phyloP scores from a whole-genome alignment of 2,888 invertebrate genomes.

The Eilema sororculum region DNA sequence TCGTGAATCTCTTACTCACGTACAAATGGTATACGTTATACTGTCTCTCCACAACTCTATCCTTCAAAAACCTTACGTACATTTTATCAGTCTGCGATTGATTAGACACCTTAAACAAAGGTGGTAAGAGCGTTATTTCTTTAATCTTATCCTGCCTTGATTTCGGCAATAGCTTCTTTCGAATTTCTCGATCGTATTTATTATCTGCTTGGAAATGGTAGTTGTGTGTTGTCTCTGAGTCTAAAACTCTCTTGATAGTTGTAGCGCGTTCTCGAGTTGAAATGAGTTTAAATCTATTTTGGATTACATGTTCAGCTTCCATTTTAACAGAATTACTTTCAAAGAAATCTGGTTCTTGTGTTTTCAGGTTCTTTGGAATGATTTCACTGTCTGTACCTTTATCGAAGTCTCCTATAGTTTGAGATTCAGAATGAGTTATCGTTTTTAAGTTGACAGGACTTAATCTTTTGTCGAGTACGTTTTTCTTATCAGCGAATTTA shows the following conservation, averaged over 20 bases:
- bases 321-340: background rate
- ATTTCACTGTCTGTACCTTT: conserved; percentile 8
- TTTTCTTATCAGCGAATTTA: conserved; percentile 18
- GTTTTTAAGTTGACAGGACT: conserved; percentile 34
- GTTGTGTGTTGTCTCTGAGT: conserved; percentile 41
- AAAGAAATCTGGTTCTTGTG: conserved; percentile 8
- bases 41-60: conserved; percentile 49
- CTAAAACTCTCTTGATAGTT: conserved; percentile 53
- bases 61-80: conserved; percentile 33
- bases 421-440: conserved; percentile 22
- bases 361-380: conserved; percentile 17
- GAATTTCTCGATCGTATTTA: conserved; percentile 36
- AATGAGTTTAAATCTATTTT: conserved; percentile 49
- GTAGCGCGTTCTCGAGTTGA: conserved; percentile 59
- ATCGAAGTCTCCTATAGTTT: conserved; percentile 25
- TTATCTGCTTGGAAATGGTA: conserved; percentile 15
- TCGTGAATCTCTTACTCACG: conserved; percentile 50
- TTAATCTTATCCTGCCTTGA: conserved; percentile 55
- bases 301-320: conserved; percentile 50
- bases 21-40: conserved; percentile 63
- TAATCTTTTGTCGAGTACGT: conserved; percentile 27
- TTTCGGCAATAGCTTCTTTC: conserved; percentile 29
- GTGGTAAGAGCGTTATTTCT: conserved; percentile 53
- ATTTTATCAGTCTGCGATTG: conserved; percentile 64
- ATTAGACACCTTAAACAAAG: conserved; percentile 59